Evolutionary conservation across 2,797 vertebrate genomes (phyloP).

Genomic region (Nannoperca australis): DNA sequence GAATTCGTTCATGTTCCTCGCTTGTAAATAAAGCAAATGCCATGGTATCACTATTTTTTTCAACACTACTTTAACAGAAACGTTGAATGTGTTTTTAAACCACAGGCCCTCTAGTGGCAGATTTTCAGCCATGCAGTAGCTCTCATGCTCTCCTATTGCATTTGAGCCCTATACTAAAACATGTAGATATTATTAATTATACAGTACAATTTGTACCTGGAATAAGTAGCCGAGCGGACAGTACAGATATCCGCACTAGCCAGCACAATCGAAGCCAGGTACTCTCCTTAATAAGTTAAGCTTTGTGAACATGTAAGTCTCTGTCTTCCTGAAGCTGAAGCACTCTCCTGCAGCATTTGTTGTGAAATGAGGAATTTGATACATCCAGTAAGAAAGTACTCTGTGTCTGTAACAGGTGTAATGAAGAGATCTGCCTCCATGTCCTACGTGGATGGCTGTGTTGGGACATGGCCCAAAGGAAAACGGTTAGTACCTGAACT

Average conservation of each 20-base stretch:
- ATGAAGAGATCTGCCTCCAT: slow-evolving; percentile 94
- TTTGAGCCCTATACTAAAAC: not conserved
- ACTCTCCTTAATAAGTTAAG: not conserved
- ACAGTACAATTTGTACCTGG: not conserved
- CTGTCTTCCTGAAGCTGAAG: not conserved
- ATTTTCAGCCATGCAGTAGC: not conserved
- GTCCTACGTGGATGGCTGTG: slow-evolving; percentile 93
- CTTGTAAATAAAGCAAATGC: not conserved
- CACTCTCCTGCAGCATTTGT: not conserved
- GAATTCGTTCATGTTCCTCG: not conserved
- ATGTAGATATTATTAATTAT: not conserved
- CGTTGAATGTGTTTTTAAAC: slow-evolving; percentile 16
- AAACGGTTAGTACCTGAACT: slow-evolving; percentile 87
- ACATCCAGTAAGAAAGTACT: not conserved
- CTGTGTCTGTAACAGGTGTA: slow-evolving; percentile 79
- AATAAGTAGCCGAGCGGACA: not conserved
- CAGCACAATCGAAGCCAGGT: not conserved
- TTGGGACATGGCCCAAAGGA: slow-evolving; percentile 98
- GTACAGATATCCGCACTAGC: not conserved
- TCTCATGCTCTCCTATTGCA: not conserved
- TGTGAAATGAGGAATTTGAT: not conserved
- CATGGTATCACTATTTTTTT: not conserved
- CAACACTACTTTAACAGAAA: not conserved
- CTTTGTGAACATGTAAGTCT: not conserved
- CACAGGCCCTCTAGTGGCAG: slow-evolving; percentile 62